Conservation (phyloP, 2,113 vertebrate species). For the Pollachius pollachius region DNA sequence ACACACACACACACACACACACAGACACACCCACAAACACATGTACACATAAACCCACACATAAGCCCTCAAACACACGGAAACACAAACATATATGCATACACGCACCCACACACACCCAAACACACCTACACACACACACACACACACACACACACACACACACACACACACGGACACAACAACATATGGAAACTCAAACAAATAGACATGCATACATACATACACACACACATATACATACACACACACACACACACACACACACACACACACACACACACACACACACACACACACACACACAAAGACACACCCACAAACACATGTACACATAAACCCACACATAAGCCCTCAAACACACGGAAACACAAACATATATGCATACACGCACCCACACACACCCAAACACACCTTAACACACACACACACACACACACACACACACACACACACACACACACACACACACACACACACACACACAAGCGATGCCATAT, state of each 20-base stretch:
- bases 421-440: neutral
- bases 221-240: neutral
- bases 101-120: too few relatives aligned
- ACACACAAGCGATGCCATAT: neutral
- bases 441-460: neutral
- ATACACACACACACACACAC: neutral
- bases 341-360: neutral
- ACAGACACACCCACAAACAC: too few relatives aligned
- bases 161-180: neutral
- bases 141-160: neutral
- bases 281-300: neutral
- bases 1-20: too few relatives aligned
- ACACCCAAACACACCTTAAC: neutral
- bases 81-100: too few relatives aligned
- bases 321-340: neutral
- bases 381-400: neutral
- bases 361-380: neutral
- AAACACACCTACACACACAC: too few relatives aligned
- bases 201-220: too few relatives aligned
- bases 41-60: too few relatives aligned
- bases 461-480: neutral
- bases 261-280: neutral
- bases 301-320: too few relatives aligned
- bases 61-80: too few relatives aligned
- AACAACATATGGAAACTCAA: too few relatives aligned